phyloP scores from a whole-genome alignment of 2,888 invertebrate genomes.

The Teinopalpus imperialis region DNA sequence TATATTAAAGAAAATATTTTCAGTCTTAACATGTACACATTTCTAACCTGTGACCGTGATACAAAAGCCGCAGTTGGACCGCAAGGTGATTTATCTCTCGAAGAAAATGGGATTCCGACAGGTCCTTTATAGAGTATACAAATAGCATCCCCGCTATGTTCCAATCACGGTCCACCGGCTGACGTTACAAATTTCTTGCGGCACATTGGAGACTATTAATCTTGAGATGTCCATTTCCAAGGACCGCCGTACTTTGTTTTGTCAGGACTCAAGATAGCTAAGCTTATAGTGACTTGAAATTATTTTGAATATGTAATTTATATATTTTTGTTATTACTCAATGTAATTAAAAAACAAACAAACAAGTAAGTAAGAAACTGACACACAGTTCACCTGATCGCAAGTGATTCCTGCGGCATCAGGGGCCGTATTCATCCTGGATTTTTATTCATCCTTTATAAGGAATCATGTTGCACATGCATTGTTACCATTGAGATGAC shows the following conservation, averaged over 20 bases:
- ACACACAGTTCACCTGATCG: too few relatives aligned
- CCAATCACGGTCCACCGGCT: slow-evolving; percentile 23
- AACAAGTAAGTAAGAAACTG: too few relatives aligned
- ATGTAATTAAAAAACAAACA: too few relatives aligned
- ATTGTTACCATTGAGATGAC: too few relatives aligned
- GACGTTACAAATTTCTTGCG: slow-evolving; percentile 33
- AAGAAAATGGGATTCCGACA: slow-evolving; percentile 35
- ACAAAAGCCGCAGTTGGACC: slow-evolving; percentile 18
- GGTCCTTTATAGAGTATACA: slow-evolving; percentile 35
- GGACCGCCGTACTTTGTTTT: slow-evolving; percentile 14
- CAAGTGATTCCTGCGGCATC: too few relatives aligned
- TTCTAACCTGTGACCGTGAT: slow-evolving; percentile 5
- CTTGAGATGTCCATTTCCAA: slow-evolving; percentile 27
- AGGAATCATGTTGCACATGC: too few relatives aligned
- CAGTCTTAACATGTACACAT: background rate
- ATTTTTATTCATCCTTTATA: too few relatives aligned
- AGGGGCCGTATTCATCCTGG: too few relatives aligned
- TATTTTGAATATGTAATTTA: too few relatives aligned
- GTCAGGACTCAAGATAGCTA: background rate
- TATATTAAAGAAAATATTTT: slow-evolving; percentile 3
- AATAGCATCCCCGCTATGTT: slow-evolving; percentile 29
- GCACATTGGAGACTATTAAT: slow-evolving; percentile 35
- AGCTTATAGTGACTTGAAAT: too few relatives aligned
- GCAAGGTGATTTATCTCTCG: slow-evolving; percentile 35
- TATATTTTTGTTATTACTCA: too few relatives aligned